Percentiles rank a stretch among this genome's conserved stretches.
These are phyloP conservation scores for Grammomys surdaster DNA, from an alignment of 2,113 vertebrate genomes.

Conservation along the genomic window DNA sequence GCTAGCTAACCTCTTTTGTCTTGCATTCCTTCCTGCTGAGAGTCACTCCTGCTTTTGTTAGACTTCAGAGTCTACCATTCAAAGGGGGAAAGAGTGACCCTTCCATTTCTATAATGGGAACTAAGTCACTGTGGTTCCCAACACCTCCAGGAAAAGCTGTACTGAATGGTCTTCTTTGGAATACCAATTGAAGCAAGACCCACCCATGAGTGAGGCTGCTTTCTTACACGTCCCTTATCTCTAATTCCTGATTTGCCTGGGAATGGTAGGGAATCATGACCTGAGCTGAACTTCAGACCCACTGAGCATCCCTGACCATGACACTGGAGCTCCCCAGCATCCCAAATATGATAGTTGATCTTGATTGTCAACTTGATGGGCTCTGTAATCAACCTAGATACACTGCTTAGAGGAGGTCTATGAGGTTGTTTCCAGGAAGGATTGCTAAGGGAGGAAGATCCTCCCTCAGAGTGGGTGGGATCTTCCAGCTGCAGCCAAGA, in stretches of 20 bases:
- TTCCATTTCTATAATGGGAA: not conserved
- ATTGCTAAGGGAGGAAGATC: not conserved
- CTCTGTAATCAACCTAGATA: not conserved
- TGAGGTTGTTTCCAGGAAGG: not conserved
- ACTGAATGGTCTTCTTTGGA: not conserved
- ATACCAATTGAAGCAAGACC: not conserved
- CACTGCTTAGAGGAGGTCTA: too few species aligned
- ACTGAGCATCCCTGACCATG: not conserved
- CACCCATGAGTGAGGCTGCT: not conserved
- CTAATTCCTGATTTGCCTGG: too few species aligned
- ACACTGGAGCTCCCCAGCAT: not conserved
- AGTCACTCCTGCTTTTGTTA: conserved; percentile 31
- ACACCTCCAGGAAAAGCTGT: not conserved
- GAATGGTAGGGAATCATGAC: too few species aligned
- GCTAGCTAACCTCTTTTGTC: not conserved
- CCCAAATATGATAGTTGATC: too few species aligned
- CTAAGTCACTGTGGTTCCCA: not conserved
- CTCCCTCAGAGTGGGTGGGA: not conserved
- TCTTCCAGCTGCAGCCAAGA: not conserved
- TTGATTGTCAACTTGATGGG: not conserved
- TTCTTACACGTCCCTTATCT: not conserved
- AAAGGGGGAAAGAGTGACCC: not conserved
- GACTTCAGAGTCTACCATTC: not conserved
- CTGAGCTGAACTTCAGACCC: not conserved
- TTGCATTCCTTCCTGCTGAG: not conserved